Evolutionary conservation across 2,797 vertebrate species (phyloP).

Genomic region (Acridotheres tristis): DNA sequence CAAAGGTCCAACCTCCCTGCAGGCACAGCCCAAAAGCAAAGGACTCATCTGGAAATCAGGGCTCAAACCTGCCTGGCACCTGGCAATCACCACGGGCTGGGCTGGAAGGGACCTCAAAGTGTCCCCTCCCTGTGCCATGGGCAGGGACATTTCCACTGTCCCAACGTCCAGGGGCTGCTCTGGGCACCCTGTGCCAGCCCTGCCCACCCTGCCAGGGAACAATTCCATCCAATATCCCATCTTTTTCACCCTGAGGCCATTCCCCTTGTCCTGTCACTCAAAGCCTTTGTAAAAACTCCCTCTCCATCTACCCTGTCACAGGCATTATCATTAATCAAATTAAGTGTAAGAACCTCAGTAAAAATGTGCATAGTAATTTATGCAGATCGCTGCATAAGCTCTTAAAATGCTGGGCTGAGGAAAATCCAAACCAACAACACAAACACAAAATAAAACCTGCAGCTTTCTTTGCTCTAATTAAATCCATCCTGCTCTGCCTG

Average conservation of each 20-base stretch:
- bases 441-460: neutral
- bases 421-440: neutral
- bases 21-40: neutral
- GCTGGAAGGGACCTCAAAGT: neutral
- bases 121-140: neutral
- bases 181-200: neutral
- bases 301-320: neutral
- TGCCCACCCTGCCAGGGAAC: neutral
- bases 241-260: neutral
- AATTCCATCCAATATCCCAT: neutral
- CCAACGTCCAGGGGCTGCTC: neutral
- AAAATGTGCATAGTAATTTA: slow-evolving; percentile 39
- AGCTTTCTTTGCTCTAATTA: slow-evolving; percentile 49
- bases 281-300: neutral
- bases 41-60: neutral
- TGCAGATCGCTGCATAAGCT: slow-evolving; percentile 42
- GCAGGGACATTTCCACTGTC: neutral
- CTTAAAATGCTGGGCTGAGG: slow-evolving; percentile 27
- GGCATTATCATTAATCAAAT: slow-evolving; percentile 43
- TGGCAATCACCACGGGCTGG: neutral
- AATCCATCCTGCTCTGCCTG: slow-evolving; percentile 36
- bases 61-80: neutral
- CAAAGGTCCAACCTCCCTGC: neutral
- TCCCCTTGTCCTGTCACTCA: neutral
- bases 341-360: neutral